Evolutionary conservation across 2,797 vertebrate species (phyloP).

Genomic region (Clarias fuscus): DNA sequence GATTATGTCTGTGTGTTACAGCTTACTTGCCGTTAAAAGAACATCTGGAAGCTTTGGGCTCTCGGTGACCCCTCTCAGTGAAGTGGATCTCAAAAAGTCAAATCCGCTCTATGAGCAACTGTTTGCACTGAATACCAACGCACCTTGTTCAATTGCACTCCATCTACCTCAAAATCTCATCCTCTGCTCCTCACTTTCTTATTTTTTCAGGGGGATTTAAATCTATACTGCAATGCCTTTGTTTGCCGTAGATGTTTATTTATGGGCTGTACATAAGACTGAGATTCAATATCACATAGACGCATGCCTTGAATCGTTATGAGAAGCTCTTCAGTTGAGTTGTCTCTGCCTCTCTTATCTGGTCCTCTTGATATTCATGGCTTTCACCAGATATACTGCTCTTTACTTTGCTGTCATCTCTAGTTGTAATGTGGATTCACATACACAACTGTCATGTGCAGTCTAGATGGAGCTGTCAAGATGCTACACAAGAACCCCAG

Average conservation of each 20-base stretch:
- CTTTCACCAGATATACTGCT: background rate
- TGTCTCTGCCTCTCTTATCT: slow-evolving; percentile 23
- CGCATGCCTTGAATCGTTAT: slow-evolving; percentile 71
- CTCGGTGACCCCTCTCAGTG: slow-evolving; percentile 51
- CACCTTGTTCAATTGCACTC: slow-evolving; percentile 43
- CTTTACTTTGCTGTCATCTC: background rate
- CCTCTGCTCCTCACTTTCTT: slow-evolving; percentile 9
- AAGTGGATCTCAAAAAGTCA: slow-evolving; percentile 42
- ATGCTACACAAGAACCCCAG: slow-evolving; percentile 16
- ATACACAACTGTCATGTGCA: slow-evolving; percentile 11
- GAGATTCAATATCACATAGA: slow-evolving; percentile 58
- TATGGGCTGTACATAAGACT: slow-evolving; percentile 58
- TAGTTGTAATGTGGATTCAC: background rate
- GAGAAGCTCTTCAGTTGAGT: slow-evolving; percentile 49
- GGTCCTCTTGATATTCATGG: slow-evolving; percentile 21
- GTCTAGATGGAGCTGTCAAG: slow-evolving; percentile 38
- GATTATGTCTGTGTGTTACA: slow-evolving; percentile 51
- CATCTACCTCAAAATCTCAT: slow-evolving; percentile 1
- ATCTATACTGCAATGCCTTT: slow-evolving; percentile 54
- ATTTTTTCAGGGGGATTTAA: slow-evolving; percentile 46
- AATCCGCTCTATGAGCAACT: slow-evolving; percentile 33
- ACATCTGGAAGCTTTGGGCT: slow-evolving; percentile 47
- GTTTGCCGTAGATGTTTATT: slow-evolving; percentile 59
- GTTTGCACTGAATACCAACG: slow-evolving; percentile 55
- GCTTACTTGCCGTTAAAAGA: slow-evolving; percentile 32